These are phyloP conservation scores for Myotis vivesi DNA, from an alignment of 2,797 vertebrate species.

Conservation along the genomic window DNA sequence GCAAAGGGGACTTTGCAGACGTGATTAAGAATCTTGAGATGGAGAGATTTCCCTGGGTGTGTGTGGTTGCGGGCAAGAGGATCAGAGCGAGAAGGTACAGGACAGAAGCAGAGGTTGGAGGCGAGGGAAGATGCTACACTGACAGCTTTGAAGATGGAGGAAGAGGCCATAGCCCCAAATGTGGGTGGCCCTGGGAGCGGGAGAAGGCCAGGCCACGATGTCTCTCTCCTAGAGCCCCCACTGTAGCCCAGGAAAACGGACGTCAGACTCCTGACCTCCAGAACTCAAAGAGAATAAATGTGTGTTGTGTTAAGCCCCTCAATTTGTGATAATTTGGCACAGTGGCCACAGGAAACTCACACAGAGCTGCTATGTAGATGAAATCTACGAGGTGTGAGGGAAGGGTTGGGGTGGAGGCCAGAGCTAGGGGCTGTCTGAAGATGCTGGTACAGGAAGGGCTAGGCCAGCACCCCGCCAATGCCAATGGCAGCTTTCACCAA, in stretches of 20 bases:
- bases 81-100: neutral
- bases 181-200: rapidly evolving
- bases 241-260: neutral
- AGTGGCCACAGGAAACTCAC: neutral
- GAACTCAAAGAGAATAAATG: too few species aligned
- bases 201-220: neutral
- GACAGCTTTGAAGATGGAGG: neutral
- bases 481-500: neutral
- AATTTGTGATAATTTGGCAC: rapidly evolving
- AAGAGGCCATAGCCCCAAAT: neutral
- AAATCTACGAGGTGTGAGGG: neutral
- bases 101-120: neutral
- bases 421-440: too few species aligned
- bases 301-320: neutral
- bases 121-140: neutral
- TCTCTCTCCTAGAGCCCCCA: too few species aligned
- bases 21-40: neutral
- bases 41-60: neutral
- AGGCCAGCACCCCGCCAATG: too few species aligned
- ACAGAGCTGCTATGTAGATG: too few species aligned
- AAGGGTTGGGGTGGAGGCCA: neutral
- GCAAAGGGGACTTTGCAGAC: neutral
- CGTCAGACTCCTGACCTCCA: neutral
- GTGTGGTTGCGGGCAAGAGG: neutral
- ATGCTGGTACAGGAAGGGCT: neutral